phyloP scores from a whole-genome alignment of 2,797 vertebrate species.

The Chloroceryle amazona region DNA sequence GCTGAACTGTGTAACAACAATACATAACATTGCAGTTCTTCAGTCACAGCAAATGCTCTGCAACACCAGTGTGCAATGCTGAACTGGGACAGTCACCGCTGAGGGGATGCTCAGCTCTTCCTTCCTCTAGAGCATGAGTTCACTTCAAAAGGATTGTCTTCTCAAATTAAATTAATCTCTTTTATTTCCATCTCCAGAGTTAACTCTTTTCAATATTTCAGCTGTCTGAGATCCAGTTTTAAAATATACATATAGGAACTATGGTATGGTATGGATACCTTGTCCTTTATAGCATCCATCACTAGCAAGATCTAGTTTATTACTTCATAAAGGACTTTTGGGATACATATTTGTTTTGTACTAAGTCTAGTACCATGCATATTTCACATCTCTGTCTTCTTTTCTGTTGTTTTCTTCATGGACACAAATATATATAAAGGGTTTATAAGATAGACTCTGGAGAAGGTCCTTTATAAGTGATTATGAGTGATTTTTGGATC shows the following conservation, averaged over 20 bases:
- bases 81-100: background rate
- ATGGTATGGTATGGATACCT: background rate
- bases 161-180: slow-evolving; percentile 16
- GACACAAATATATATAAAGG: background rate
- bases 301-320: background rate
- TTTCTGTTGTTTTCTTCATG: background rate
- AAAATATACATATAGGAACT: background rate
- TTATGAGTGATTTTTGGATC: background rate
- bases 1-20: background rate
- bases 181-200: slow-evolving; percentile 19
- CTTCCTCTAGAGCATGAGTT: background rate
- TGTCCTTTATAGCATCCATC: background rate
- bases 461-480: background rate
- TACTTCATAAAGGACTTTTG: background rate
- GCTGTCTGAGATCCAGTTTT: slow-evolving; percentile 13
- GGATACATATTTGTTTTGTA: background rate
- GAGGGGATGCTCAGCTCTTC: background rate
- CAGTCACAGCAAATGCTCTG: background rate
- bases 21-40: background rate
- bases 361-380: background rate
- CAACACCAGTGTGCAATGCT: background rate
- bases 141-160: background rate
- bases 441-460: background rate
- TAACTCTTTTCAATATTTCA: slow-evolving; percentile 18
- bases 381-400: background rate